A percentile compares a stretch with the other conserved stretches of the same genome.
phyloP scores from a whole-genome alignment of 2,113 vertebrate genomes.

The Hippoglossus stenolepis region DNA sequence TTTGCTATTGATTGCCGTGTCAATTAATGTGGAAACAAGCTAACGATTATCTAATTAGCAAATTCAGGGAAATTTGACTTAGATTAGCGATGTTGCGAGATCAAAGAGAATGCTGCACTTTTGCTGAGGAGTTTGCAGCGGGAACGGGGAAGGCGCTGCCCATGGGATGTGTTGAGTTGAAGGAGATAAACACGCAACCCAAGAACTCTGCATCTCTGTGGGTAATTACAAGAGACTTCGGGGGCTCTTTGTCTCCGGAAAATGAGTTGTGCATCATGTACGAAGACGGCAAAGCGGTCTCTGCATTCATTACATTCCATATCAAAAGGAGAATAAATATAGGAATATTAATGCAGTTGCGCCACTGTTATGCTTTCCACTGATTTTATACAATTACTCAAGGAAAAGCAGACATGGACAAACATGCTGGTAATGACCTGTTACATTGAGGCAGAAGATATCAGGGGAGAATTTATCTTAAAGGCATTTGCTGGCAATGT shows the following conservation, averaged over 20 bases:
- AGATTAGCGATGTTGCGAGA: constrained; percentile 48
- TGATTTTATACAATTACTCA: constrained; percentile 57
- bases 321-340: constrained; percentile 53
- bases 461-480: constrained; percentile 40
- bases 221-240: constrained; percentile 63
- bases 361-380: constrained; percentile 22
- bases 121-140: constrained; percentile 12
- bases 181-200: constrained; percentile 66
- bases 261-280: constrained; percentile 54
- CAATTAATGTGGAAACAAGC: constrained; percentile 40
- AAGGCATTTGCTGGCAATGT: neutral
- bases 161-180: constrained; percentile 56
- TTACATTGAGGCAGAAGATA: constrained; percentile 44
- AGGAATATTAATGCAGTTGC: constrained; percentile 30
- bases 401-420: constrained; percentile 54
- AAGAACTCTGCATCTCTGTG: constrained; percentile 49
- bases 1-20: constrained; percentile 36
- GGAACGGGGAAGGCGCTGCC: constrained; percentile 48
- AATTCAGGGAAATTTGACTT: constrained; percentile 36
- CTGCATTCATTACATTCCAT: constrained; percentile 33
- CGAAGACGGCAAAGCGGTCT: constrained; percentile 37
- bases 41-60: constrained; percentile 46
- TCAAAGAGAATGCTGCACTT: constrained; percentile 50
- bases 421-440: constrained; percentile 67
- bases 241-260: constrained; percentile 60